Conservation (phyloP, 2,113 vertebrate genomes). For the Bos javanicus region DNA sequence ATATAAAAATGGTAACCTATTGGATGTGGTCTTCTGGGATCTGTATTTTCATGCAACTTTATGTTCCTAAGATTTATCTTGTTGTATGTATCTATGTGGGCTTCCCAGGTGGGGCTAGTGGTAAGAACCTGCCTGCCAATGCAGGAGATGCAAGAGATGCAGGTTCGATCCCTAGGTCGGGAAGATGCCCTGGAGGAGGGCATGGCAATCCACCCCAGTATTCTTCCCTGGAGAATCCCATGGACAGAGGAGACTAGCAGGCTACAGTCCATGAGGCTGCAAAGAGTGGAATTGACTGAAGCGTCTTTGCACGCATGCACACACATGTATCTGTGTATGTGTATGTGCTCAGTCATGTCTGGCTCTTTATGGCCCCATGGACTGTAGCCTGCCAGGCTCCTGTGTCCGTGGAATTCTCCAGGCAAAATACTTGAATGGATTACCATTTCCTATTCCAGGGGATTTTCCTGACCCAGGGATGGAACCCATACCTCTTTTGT, state of each 20-base stretch:
- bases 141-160: background rate
- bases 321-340: background rate
- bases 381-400: background rate
- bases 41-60: background rate
- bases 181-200: background rate
- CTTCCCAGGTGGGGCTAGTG: background rate
- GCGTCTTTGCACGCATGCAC: background rate
- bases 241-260: background rate
- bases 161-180: rapidly evolving
- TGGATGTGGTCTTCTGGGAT: background rate
- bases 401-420: background rate
- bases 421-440: background rate
- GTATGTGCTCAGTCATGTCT: background rate
- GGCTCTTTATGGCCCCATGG: background rate
- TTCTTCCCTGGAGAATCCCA: background rate
- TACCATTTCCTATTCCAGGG: background rate
- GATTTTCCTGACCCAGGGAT: background rate
- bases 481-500: background rate
- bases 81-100: background rate
- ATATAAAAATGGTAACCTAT: background rate
- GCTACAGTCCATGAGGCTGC: background rate
- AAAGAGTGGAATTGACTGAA: background rate
- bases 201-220: background rate
- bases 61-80: background rate
- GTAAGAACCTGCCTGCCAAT: background rate